Base-by-base conservation (phyloP, 1,140 invertebrate species). In the Nymphalis io region DNA sequence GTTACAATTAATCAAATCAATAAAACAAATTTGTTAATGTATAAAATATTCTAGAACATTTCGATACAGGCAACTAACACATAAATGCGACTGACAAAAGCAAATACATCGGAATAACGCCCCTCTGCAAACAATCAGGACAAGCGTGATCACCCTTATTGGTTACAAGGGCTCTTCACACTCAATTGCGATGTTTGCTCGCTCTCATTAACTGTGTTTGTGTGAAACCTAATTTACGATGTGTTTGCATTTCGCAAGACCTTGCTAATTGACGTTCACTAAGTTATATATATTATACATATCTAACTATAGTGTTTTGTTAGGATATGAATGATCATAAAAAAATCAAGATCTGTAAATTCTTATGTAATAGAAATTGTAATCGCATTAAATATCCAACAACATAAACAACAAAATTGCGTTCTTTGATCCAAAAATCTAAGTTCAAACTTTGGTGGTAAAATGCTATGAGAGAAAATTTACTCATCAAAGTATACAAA, bases 161-260 rank as follows among this genome's bases (percentile, higher is more conserved):
- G 79, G 78, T 62, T 74, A 78, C 74, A 78, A 81, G 73, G 72
- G 72, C 76, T 81, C 75, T 83, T 81, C 78, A 83, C 81, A 79
- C 76, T 73, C 69, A 72, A 72, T 66, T 68, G 72, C 68, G 67
- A 66, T 90, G 85, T 90, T 90, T 86, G 82, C 79, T 40, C 65
- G 68, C 74, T 76, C 82, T 88, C 87, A 88, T 90, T 91, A 88
- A 82, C 74, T 80, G 64, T 87, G 86, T 88, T 88, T 88, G 87
- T 85, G 76, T 76, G 79, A 77, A 78, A 70, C 74, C 78, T 88
- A 82, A 89, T 91, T 91, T 89, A 89, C 87, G 87, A 87, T 66
- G 76, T 89, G 87, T 89, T 88, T 86, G 81, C 70, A 77, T 76
- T 77, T 72, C 73, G 68, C 78, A 79, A 77, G 75, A 77, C 70